Conservation (phyloP, 1,140 invertebrate species). For the Plodia interpunctella region DNA sequence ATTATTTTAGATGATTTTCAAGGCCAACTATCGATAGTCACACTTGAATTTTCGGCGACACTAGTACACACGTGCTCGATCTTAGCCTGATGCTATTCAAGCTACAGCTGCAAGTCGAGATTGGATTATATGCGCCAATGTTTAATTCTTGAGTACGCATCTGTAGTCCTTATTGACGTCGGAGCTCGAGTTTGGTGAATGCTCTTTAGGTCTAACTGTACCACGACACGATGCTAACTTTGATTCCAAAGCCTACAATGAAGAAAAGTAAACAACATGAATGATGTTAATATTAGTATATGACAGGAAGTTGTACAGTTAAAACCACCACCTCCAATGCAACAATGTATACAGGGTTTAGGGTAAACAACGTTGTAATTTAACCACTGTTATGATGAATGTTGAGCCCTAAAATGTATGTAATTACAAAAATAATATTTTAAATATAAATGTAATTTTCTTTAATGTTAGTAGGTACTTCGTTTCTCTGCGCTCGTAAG, state of each 20-base stretch:
- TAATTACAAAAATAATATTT: too few relatives aligned
- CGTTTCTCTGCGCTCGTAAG: too few relatives aligned
- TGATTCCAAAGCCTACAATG: conserved; percentile 77
- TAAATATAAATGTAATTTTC: too few relatives aligned
- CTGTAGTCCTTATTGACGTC: conserved; percentile 75
- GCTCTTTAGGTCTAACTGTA: conserved; percentile 75
- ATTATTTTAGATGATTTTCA: too few relatives aligned
- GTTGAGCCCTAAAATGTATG: too few relatives aligned
- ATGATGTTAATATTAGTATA: conserved; percentile 71
- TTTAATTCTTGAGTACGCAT: conserved; percentile 73
- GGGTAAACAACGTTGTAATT: neutral
- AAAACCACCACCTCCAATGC: conserved; percentile 31
- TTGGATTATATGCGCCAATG: conserved; percentile 28
- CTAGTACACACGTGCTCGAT: conserved; percentile 32
- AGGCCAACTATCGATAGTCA: too few relatives aligned
- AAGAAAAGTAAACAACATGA: conserved; percentile 71
- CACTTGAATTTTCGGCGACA: too few relatives aligned
- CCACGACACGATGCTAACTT: conserved; percentile 77
- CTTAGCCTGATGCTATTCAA: conserved; percentile 46
- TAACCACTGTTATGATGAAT: too few relatives aligned
- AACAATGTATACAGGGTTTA: neutral
- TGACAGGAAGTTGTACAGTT: conserved; percentile 37
- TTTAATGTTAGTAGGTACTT: too few relatives aligned
- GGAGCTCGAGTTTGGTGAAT: conserved; percentile 61
- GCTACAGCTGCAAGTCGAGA: conserved; percentile 29